Base-by-base conservation (phyloP, 2,113 vertebrate species). In the Tragelaphus scriptus region DNA sequence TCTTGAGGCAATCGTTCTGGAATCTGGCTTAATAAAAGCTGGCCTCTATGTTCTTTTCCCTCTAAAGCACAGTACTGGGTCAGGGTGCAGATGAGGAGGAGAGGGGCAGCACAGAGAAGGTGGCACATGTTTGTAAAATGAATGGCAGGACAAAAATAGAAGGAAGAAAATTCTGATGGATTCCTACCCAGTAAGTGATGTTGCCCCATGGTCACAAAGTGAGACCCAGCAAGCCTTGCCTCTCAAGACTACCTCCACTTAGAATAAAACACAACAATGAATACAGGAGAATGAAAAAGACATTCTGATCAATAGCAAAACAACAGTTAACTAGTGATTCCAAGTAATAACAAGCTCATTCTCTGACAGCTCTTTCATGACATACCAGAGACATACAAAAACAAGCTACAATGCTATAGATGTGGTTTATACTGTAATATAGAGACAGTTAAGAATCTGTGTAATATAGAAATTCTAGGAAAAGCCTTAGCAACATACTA, bases 291-390 rank as follows among this genome's bases (percentile, higher is more conserved):
- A 89, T 0, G 1, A 75, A 85, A 97, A 94, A 96, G 68, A n/a
- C 86, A 91, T 80, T 96, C 51, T 95, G 49, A 93, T 91, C 56
- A 96, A 26, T 30, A 79, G 68, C 51, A 87, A 97, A 96, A 96
- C 68, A 94, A 89, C 16, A 80, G 85, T 89, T 93, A 97, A 88
- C 97, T 94, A 71, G 68, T 53, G 91, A 93, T 94, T 95, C 86
- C 49, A 91, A 90, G 88, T 75, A 90, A 85, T 94, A 88, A 96
- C 93, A 55, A 88, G 47, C 82, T 92, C 71, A n/a, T 84, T 96
- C 56, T 77, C 85, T 95, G 96, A 95, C 82, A 97, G 77, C 28
- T 93, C 82, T 97, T 95, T 94, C 88, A 96, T 82, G 96, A 95
- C 81, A 97, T 92, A 94, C 85, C 58, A 53, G 51, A 97, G 92